Evolutionary conservation across 1,140 invertebrate genomes (phyloP), one percentile per base, ranked within the genome.

Genomic region (Heterodera carotae): DNA sequence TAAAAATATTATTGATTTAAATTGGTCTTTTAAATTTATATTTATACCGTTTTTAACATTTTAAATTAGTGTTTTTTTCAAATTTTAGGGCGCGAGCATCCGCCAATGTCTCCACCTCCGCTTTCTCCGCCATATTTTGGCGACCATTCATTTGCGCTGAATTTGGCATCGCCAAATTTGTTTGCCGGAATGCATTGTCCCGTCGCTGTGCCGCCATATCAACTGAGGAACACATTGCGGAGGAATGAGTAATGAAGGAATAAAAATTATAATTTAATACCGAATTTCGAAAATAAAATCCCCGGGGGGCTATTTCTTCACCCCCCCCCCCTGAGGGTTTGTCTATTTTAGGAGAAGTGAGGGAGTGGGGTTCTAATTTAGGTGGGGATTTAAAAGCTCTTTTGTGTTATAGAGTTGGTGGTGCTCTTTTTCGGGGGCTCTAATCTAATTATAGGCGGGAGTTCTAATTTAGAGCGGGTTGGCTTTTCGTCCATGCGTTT

Each of bases 181-280:
- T 53, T 2, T n/a, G 22, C 33, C 59, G 22, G 29, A 70, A 15
- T 31, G 1, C 43, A 70, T 31, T 48, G 31, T 48, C 69, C 29
- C 15, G 33, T 59, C 29, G 69, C 69, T 22, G 39, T 29, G 33
- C 69, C 69, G 48, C 69, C 69, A 29, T 70, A 70, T 70, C 69
- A 70, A 70, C 66, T 62, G 66, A 69, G 34, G 75, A 39, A 76
- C 36, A 76, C 48, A 15, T 53, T 53, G 18, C 8, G 48, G 10
- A 12, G 48, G 18, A 53, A 10, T 18, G 48, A 53, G 48, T 53
- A 53, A 53, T 7, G 6, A 53, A 15, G 10, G 10, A 53, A 22
- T 4, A 15, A 7, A 53, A 15, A 53, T 12, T 53, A 15, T 53
- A 7, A 2, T 53, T 15, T 39, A 5, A 39, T 5, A 5, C 10